Percentiles rank a stretch among this genome's conserved stretches.
Evolutionary conservation across 2,113 vertebrate species (phyloP).

Genomic region (Oceanites oceanicus): DNA sequence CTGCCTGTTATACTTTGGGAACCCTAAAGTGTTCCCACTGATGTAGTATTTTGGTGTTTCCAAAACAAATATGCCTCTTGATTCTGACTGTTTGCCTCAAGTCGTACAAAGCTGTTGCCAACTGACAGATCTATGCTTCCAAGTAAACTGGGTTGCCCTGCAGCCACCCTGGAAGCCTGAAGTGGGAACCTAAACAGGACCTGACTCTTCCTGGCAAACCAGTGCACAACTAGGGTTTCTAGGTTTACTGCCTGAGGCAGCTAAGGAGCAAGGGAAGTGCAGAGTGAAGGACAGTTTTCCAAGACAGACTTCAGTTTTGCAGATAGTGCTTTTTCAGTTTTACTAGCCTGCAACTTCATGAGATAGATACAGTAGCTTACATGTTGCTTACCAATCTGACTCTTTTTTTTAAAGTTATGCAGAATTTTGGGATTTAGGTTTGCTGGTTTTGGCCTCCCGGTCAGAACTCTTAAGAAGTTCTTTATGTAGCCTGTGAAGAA

Average conservation of each 20-base stretch:
- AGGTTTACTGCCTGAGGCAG: not conserved
- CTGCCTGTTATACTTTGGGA: not conserved
- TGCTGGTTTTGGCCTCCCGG: not conserved
- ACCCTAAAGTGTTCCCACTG: not conserved
- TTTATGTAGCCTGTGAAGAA: not conserved
- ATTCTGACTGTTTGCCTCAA: not conserved
- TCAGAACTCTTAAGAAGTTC: not conserved
- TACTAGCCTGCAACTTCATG: not conserved
- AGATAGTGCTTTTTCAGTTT: not conserved
- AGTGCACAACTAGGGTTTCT: not conserved
- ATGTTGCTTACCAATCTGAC: not conserved
- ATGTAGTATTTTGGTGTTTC: not conserved
- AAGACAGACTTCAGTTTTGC: not conserved
- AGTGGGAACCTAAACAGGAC: not conserved
- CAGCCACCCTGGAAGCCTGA: not conserved
- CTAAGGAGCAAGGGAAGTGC: not conserved
- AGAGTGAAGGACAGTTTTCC: not conserved
- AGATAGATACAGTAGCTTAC: not conserved
- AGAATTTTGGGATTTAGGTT: not conserved
- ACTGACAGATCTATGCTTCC: not conserved
- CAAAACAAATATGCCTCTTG: not conserved
- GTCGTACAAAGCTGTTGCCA: not conserved
- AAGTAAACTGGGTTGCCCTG: not conserved
- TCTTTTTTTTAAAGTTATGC: not conserved
- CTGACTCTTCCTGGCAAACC: not conserved